Percentiles rank a stretch among this genome's conserved stretches.
These are phyloP conservation scores for Gobio gobio DNA, from an alignment of 2,113 vertebrate genomes.

Conservation along the genomic window DNA sequence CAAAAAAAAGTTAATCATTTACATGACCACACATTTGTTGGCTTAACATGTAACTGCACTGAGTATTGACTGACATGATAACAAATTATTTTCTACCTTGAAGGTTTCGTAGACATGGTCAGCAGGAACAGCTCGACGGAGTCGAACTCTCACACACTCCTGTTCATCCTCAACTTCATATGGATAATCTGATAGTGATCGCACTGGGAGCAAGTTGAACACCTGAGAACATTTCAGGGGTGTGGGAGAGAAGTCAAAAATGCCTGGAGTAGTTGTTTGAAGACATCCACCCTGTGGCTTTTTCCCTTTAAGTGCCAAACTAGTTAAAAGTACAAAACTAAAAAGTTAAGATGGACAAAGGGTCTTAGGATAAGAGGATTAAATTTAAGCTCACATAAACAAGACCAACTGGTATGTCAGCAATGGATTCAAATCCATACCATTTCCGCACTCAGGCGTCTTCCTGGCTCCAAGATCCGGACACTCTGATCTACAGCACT, in stretches of 20 bases:
- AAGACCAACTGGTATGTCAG: not conserved
- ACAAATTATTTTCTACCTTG: conserved; percentile 54
- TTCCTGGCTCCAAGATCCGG: conserved; percentile 76
- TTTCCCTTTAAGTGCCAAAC: too few species aligned
- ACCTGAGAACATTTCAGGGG: too few species aligned
- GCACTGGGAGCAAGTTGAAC: conserved; percentile 59
- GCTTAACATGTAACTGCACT: too few species aligned
- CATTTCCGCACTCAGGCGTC: conserved; percentile 69
- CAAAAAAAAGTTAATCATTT: too few species aligned
- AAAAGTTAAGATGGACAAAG: too few species aligned
- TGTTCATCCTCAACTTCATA: conserved; percentile 48
- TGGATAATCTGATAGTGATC: not conserved
- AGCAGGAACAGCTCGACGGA: conserved; percentile 41
- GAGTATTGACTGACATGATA: too few species aligned
- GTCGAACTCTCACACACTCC: conserved; percentile 61
- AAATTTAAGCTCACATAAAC: too few species aligned
- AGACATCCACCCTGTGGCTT: too few species aligned
- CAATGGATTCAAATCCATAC: conserved; percentile 43
- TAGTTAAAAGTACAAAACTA: too few species aligned
- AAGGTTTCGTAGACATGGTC: conserved; percentile 57
- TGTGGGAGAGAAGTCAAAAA: too few species aligned
- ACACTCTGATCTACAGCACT: conserved; percentile 83
- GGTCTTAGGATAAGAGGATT: too few species aligned
- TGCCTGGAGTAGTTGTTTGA: not conserved
- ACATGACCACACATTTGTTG: too few species aligned